Percentiles rank a stretch among this genome's conserved stretches.
Conservation (phyloP, 2,888 invertebrate genomes). For the Lycophotia porphyrea region DNA sequence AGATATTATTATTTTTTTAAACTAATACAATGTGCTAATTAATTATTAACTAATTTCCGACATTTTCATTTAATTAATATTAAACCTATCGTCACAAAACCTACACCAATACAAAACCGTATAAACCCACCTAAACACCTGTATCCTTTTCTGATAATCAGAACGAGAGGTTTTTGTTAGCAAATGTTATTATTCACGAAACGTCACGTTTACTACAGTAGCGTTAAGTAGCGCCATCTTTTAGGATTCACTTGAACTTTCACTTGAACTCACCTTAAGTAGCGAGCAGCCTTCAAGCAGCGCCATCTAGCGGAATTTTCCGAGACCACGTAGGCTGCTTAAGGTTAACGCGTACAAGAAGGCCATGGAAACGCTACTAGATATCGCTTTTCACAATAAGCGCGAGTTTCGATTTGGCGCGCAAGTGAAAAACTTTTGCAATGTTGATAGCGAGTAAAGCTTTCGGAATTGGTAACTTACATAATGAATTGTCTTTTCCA, state of each 20-base stretch:
- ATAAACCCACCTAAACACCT: background rate
- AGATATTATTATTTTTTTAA: no score
- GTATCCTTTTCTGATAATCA: background rate
- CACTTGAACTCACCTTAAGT: slow-evolving; percentile 71
- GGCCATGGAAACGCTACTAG: slow-evolving; percentile 78
- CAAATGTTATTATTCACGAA: background rate
- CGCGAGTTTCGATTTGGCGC: slow-evolving; percentile 16
- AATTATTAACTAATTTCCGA: no score
- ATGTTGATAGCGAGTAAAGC: background rate
- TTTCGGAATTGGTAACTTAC: background rate
- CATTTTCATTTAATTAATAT: background rate
- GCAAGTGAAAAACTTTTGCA: slow-evolving; percentile 1
- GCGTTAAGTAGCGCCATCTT: slow-evolving; percentile 81
- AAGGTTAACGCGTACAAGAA: slow-evolving; percentile 67
- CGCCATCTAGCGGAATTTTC: slow-evolving; percentile 86
- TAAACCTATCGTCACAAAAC: background rate
- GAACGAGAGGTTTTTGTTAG: background rate
- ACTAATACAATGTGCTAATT: no score
- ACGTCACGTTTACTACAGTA: background rate
- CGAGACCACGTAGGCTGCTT: slow-evolving; percentile 79
- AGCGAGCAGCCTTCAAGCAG: slow-evolving; percentile 61
- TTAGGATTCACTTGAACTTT: slow-evolving; percentile 65
- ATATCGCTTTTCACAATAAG: slow-evolving; percentile 77
- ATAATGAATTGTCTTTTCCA: background rate
- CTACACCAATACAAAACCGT: background rate